Evolutionary conservation across 2,797 vertebrate species (phyloP), one percentile per base, ranked within the genome.

Genomic region (Bucorvus abyssinicus): DNA sequence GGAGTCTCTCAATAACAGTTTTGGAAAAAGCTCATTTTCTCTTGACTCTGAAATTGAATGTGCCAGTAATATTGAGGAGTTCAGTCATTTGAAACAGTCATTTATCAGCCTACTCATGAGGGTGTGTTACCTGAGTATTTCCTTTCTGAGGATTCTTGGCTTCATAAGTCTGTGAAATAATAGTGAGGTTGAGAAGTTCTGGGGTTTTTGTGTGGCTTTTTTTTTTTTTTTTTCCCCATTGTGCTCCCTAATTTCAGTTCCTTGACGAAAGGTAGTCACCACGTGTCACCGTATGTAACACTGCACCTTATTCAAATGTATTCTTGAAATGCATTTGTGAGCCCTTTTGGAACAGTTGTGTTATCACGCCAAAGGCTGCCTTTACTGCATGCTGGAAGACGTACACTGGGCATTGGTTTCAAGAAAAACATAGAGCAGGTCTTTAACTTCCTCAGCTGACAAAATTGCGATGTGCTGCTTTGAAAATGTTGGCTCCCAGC

Each of bases 11-110:
- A 50, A 11, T 79, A 93, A 82, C 45, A 59, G 44, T 82, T 91
- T 92, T 84, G 32, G 63, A n/a, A 89, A 83, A 86, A 65, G 61
- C 45, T 84, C 7, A 10, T 84, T 88, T 96, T 93, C 59, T 79
- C 67, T 93, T 90, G 49, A 60, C 83, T 90, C 91, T 59, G 83
- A 73, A 84, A 91, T 65, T 71, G 64, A 86, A 57, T 3, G 2
- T 86, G 56, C 30, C 17, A 49, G 55, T 69, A 52, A 75, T 73
- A 36, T 2, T 36, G n/a, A 84, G 42, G 69, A 40, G 29, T 73
- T 90, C 38, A 49, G 57, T 60, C n/a, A 61, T 26, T 49, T 71
- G 76, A 59, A 82, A 44, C 17, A 56, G 65, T 56, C 3, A 42
- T 90, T 96, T 78, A 29, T 91, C 79, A 90, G 36, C 34, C 22